Base-by-base conservation (phyloP, 1,140 invertebrate genomes). In the Cephus cinctus region DNA sequence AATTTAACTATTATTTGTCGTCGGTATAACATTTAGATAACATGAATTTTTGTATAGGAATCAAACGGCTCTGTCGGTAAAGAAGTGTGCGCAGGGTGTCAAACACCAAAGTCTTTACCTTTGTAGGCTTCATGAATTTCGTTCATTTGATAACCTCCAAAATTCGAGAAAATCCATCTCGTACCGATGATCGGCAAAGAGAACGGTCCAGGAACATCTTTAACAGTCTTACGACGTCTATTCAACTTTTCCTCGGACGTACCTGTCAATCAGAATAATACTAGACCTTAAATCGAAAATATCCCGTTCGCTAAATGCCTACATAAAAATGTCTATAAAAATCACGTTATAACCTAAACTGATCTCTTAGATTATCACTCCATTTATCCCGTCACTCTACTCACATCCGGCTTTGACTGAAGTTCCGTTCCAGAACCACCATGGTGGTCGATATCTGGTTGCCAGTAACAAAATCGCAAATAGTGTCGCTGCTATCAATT, bases 91-190 rank as follows among this genome's bases (percentile, higher is more conserved):
- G 21, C 25, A 32, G 25, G 21, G n/a, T 19, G 12, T 36, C 5
- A n/a, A 43, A 42, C 41, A 18, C 42, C 41, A 34, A 16, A 51
- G 34, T 47, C 44, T 51, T 80, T 81, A 86, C 87, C 87, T 81
- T 81, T 79, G 68, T 92, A 90, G 44, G 86, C 87, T 54, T 90
- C 85, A 67, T 92, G 90, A 19, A 92, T 74, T 61, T 88, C 86
- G 42, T 82, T 82, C 69, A 90, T 78, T 53, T 79, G 81, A 61
- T 90, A 92, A 30, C 78, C 71, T 6, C 86, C 84, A 63, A 87
- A 80, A 22, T 54, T 59, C 2, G 76, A 80, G 65, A 88, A 92
- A 12, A 87, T 82, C 90, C 90, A 94, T 35, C 82, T 80, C 4
- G 89, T 91, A 2, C 90, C 90, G n/a, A 93, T 56, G 15, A 90